Base-by-base conservation (phyloP, 2,797 vertebrate genomes). In the Anisognathus igniventris region DNA sequence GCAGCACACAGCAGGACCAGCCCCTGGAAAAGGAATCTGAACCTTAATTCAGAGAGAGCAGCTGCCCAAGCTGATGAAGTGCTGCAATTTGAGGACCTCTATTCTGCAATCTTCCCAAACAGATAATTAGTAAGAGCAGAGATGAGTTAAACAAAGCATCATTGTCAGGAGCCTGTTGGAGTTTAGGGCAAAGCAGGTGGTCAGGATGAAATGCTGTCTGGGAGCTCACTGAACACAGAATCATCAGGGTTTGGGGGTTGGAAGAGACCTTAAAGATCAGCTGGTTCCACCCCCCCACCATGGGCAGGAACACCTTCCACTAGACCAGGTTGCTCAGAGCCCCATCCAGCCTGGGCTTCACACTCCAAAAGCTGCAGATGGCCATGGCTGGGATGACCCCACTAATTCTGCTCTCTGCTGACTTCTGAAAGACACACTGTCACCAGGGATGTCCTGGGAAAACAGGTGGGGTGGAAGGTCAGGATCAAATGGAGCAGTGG, bases 11-110 rank as follows among this genome's bases (percentile, higher is more conserved):
- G 5, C 53, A 79, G 56, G 40, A 61, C 42, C 74, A 90, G 56
- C 64, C 86, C 77, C 94, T 45, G 79, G 72, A 97, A 96, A 95
- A 96, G 18, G 22, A 89, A 94, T 81, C 64, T 51, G 6, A n/a
- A 71, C 89, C 91, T 92, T 85, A 92, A 95, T 79, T 90, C 80
- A 62, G 89, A 96, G 65, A 62, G 3, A 53, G 50, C 44, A 89
- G 80, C 83, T 94, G 93, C 87, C 58, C 75, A 74, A 57, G 57
- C 25, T 35, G 71, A 87, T 61, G 42, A 85, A 82, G 51, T 50
- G 50, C 39, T 90, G 90, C 56, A 37, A 82, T 85, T 72, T 90
- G n/a, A 92, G 50, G 88, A 56, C n/a, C 60, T 75, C 71, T n/a
- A 16, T 18, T 28, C 82, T 78, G 42, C 72, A 76, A 16, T 48